These are phyloP conservation scores for Eupeodes luniger DNA, from an alignment of 2,888 invertebrate genomes.

Conservation along the genomic window DNA sequence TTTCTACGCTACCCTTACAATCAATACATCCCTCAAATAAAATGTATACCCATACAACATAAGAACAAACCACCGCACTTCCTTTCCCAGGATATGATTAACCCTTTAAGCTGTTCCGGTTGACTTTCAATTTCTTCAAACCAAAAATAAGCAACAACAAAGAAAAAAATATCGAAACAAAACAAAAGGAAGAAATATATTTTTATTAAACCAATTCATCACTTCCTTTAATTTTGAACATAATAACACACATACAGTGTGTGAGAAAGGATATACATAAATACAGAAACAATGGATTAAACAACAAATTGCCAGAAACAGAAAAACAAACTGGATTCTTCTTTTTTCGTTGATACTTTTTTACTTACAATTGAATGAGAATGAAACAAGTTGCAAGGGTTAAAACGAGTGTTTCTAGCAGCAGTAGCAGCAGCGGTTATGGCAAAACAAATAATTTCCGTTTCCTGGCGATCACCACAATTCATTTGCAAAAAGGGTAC, in stretches of 20 bases:
- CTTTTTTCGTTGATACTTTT: conserved; percentile 6
- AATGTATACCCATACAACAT: conserved; percentile 2
- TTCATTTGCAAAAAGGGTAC: conserved; percentile 21
- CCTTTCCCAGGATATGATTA: conserved; percentile 60
- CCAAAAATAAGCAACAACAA: not conserved
- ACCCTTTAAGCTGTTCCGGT: conserved; percentile 61
- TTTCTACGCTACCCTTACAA: not conserved
- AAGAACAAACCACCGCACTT: conserved; percentile 23
- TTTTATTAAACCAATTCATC: conserved; percentile 29
- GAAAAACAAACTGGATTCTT: conserved; percentile 59
- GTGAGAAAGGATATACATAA: conserved; percentile 61
- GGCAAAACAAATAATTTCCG: conserved; percentile 71
- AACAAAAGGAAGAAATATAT: conserved; percentile 16
- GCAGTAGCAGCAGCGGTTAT: conserved; percentile 24
- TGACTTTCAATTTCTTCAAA: conserved; percentile 55
- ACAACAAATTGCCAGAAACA: conserved; percentile 26
- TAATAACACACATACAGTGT: not conserved
- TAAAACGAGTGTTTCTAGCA: conserved; percentile 16
- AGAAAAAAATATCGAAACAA: not conserved
- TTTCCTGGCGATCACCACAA: conserved; percentile 71
- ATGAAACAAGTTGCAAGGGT: conserved; percentile 42
- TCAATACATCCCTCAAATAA: not conserved
- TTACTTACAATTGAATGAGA: conserved; percentile 10
- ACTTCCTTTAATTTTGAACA: conserved; percentile 1
- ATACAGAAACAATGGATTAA: conserved; percentile 53